A percentile compares a stretch with the other conserved stretches of the same genome.
These are phyloP conservation scores for Ischnura elegans DNA, from an alignment of 2,888 invertebrate genomes.

Conservation along the genomic window DNA sequence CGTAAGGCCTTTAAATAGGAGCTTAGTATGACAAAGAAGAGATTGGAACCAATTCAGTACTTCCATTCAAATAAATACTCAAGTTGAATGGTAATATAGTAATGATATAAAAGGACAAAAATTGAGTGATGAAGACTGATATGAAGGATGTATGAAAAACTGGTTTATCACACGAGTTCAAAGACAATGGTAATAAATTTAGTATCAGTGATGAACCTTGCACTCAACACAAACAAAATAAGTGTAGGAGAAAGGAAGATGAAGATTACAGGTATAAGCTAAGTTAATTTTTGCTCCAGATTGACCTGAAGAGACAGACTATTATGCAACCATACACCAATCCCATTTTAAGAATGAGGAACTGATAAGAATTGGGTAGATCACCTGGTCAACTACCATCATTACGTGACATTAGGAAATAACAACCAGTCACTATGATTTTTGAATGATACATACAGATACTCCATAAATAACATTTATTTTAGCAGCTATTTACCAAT, in stretches of 20 bases:
- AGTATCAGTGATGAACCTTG: constrained; percentile 61
- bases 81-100: constrained; percentile 58
- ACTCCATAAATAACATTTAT: constrained; percentile 69
- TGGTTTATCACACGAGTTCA: constrained; percentile 43
- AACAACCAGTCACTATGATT: too few species aligned
- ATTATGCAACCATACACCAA: too few species aligned
- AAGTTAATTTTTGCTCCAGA: too few species aligned
- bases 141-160: constrained; percentile 59
- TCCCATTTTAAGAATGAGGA: too few species aligned
- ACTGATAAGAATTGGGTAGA: too few species aligned
- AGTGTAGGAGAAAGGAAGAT: too few species aligned
- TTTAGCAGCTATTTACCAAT: constrained; percentile 69
- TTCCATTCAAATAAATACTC: constrained; percentile 56
- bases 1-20: constrained; percentile 21
- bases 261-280: too few species aligned
- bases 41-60: constrained; percentile 53
- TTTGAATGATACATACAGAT: constrained; percentile 22
- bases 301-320: too few species aligned
- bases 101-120: constrained; percentile 47
- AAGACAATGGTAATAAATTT: constrained; percentile 65
- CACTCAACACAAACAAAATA: constrained; percentile 59
- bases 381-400: too few species aligned
- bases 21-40: constrained; percentile 56
- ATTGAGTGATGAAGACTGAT: constrained; percentile 51
- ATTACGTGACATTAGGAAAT: too few species aligned